Base-by-base conservation (phyloP, 2,888 invertebrate species). In the Melitaea athalia region DNA sequence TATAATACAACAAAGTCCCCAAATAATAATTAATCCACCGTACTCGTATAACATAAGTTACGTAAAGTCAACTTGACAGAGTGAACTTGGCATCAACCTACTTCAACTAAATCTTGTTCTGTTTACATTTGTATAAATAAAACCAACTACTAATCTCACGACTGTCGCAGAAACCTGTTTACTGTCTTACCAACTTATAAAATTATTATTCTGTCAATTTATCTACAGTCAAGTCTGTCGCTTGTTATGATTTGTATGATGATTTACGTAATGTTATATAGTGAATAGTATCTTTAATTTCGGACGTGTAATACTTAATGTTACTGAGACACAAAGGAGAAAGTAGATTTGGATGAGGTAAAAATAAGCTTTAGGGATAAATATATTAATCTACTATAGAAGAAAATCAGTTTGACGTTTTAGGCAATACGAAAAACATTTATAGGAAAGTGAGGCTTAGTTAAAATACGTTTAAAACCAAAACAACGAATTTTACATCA, bases 41-140 rank as follows among this genome's bases (percentile, higher is more conserved):
- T 7, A 33, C 33, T 53, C 59, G 31, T 7, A 33, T 14, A 33
- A n/a, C 24, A 53, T 24, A 42, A 55, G 63, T 75, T 73, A 71
- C 71, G 72, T 70, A 74, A 75, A 38, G 63, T 75, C 72, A 74
- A 75, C 76, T 78, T 76, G 72, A 76, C 74, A 74, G 73, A 81
- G 75, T 89, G 89, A 90, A 87, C 91, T 91, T 91, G 91, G 82
- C 89, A 85, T 85, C 87, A 85, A 81, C 75, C 74, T 74, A 75
- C 74, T 74, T 78, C 73, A 74, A 77, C 76, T 11, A 77, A 77
- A 77, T 75, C 78, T 72, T 78, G 63, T 69, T 67, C n/a, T 67
- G 81, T 78, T 78, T 79, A 80, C 76, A 81, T 82, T 83, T 79
- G 83, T 84, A 82, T 80, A 81, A 84, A 73, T 71, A 71, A 45